phyloP scores from a whole-genome alignment of 2,113 vertebrate genomes.

The Candoia aspera region DNA sequence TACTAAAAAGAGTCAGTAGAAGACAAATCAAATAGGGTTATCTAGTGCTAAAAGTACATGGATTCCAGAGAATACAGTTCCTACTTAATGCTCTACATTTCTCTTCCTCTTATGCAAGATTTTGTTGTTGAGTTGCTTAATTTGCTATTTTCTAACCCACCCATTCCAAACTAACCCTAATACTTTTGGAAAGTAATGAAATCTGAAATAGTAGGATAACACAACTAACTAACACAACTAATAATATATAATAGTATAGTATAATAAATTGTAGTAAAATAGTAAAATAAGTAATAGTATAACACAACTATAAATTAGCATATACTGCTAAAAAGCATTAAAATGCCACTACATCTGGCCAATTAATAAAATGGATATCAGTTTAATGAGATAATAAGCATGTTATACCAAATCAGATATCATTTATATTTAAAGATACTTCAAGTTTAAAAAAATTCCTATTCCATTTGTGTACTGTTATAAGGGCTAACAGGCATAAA shows the following conservation, averaged over 20 bases:
- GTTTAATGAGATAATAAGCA: constrained; percentile 50
- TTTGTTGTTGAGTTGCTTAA: background rate
- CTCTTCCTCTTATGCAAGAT: background rate
- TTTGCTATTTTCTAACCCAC: background rate
- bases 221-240: background rate
- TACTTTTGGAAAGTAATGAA: background rate
- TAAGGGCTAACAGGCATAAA: constrained; percentile 49
- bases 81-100: background rate
- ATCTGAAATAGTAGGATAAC: background rate
- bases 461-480: constrained; percentile 44
- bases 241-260: no score
- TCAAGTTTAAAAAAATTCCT: constrained; percentile 28
- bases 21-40: background rate
- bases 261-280: no score
- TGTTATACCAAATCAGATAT: constrained; percentile 12
- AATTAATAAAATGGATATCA: constrained; percentile 11
- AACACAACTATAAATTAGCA: background rate
- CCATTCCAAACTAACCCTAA: background rate
- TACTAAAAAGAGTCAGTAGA: background rate
- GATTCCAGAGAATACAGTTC: background rate
- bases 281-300: background rate
- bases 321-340: constrained; percentile 20
- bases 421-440: constrained; percentile 34
- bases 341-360: constrained; percentile 15
- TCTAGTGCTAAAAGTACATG: background rate